phyloP scores from a whole-genome alignment of 2,797 vertebrate genomes.

The Myotis planiceps region DNA sequence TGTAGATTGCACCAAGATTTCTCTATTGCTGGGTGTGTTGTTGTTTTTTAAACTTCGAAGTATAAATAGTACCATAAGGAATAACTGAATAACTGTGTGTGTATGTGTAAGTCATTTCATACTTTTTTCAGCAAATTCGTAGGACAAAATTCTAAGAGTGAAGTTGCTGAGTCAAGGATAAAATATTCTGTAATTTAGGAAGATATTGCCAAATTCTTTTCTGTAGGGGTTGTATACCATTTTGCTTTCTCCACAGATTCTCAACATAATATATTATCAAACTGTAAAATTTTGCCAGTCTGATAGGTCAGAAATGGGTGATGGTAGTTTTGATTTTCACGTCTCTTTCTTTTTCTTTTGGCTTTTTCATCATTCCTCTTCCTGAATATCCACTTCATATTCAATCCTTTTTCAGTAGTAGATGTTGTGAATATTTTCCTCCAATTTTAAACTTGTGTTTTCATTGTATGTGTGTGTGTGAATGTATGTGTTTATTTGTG shows the following conservation, averaged over 20 bases:
- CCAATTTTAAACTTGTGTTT: not conserved
- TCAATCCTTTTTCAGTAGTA: not conserved
- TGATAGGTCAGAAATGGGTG: not conserved
- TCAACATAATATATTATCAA: not conserved
- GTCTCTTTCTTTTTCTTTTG: not conserved
- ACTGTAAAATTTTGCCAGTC: not conserved
- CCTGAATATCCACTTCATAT: not conserved
- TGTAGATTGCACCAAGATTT: not conserved
- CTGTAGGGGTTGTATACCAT: not conserved
- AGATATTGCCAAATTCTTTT: not conserved
- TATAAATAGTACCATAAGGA: not conserved
- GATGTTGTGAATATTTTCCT: not conserved
- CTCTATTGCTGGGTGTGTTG: not conserved
- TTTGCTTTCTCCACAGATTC: not conserved
- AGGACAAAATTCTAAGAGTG: not conserved
- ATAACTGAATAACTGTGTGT: not conserved
- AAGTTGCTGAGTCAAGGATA: conserved; percentile 13
- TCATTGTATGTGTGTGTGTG: not conserved
- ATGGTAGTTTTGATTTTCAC: not conserved
- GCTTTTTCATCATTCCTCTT: not conserved
- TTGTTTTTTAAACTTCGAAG: not conserved
- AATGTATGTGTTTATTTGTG: not conserved
- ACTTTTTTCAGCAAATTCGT: not conserved
- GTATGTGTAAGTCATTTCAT: not conserved
- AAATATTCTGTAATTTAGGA: not conserved